A percentile compares a stretch with the other conserved stretches of the same genome.
These are phyloP conservation scores for Ceraclea dissimilis DNA, from an alignment of 2,888 invertebrate genomes.

Conservation along the genomic window DNA sequence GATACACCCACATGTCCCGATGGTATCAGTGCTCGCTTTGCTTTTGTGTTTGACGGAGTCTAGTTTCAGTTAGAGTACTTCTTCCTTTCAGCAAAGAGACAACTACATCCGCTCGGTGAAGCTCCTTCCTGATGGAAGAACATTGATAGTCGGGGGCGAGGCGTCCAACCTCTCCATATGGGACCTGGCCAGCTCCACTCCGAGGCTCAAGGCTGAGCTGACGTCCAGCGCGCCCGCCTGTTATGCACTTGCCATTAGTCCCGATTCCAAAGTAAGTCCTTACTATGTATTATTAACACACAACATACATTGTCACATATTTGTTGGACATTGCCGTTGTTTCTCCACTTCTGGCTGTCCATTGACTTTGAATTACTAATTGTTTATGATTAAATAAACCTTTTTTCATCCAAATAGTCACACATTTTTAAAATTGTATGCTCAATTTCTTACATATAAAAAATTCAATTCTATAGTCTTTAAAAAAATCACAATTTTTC, in stretches of 20 bases:
- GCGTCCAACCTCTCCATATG: conserved; percentile 92
- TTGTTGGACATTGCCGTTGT: too few relatives aligned
- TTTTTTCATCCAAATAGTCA: too few relatives aligned
- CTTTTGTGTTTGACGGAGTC: not conserved
- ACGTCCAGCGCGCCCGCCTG: conserved; percentile 92
- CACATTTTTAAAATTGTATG: too few relatives aligned
- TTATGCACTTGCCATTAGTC: conserved; percentile 94
- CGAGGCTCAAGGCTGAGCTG: conserved; percentile 84
- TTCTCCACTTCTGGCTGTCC: too few relatives aligned
- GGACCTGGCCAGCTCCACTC: conserved; percentile 89
- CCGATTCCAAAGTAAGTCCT: conserved; percentile 76
- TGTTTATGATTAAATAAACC: too few relatives aligned
- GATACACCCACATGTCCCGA: too few relatives aligned
- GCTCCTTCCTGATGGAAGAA: conserved; percentile 86
- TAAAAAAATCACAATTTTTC: too few relatives aligned
- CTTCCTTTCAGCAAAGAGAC: conserved; percentile 69
- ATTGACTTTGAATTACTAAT: too few relatives aligned
- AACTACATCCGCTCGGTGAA: conserved; percentile 96
- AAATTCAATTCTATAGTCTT: too few relatives aligned
- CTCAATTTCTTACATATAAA: too few relatives aligned
- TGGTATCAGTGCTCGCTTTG: too few relatives aligned
- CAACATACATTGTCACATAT: too few relatives aligned
- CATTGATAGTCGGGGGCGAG: conserved; percentile 93
- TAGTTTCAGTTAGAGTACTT: conserved; percentile 1
- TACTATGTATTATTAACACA: not conserved